Conservation (phyloP, 2,113 vertebrate genomes). For the Tursiops truncatus region DNA sequence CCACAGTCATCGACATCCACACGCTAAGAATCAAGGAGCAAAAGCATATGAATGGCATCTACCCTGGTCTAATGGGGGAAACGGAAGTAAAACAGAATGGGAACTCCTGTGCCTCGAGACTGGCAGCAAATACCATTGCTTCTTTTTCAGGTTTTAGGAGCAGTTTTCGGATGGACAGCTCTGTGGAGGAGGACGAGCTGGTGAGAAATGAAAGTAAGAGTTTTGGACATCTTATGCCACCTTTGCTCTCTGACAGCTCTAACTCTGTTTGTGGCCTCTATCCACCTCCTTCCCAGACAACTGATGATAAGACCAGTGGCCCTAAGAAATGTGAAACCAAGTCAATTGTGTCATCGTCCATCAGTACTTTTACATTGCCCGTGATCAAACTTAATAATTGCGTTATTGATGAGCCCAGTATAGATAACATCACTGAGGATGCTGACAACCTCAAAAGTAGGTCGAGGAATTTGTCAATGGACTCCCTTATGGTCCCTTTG, state of each 20-base stretch:
- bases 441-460: constrained; percentile 81
- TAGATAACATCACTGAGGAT: constrained; percentile 96
- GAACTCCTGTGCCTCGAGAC: constrained; percentile 83
- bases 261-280: constrained; percentile 87
- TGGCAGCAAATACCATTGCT: constrained; percentile 89
- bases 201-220: constrained; percentile 84
- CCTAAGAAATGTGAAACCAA: constrained; percentile 92
- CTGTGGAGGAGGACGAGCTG: constrained; percentile 90
- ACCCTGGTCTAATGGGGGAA: constrained; percentile 82
- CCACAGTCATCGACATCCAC: constrained; percentile 98
- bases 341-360: constrained; percentile 97
- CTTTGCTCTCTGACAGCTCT: constrained; percentile 88
- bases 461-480: constrained; percentile 88
- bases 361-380: constrained; percentile 96
- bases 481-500: constrained; percentile 90
- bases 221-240: constrained; percentile 85
- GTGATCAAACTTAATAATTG: constrained; percentile 99
- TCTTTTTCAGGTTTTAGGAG: constrained; percentile 86
- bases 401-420: constrained; percentile 96
- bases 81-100: constrained; percentile 84
- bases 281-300: constrained; percentile 82
- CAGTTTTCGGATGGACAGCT: constrained; percentile 84
- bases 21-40: constrained; percentile 92
- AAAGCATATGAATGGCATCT: constrained; percentile 87
- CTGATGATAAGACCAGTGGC: constrained; percentile 84